Base-by-base conservation (phyloP, 2,113 vertebrate species). In the Cyphomyrus plagiostoma region DNA sequence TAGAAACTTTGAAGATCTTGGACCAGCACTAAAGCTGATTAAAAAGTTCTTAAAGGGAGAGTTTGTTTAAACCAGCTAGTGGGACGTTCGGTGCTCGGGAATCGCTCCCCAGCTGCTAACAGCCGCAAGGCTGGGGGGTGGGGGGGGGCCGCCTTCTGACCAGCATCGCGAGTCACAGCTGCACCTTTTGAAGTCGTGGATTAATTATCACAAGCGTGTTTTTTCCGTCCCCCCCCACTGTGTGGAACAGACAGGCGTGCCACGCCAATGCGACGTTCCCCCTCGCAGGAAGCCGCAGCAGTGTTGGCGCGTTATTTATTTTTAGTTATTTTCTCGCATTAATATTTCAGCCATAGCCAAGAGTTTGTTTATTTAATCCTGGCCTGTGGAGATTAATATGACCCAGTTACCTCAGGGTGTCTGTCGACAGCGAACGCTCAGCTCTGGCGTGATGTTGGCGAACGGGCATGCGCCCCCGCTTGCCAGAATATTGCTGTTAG, bases 331-430 rank as follows among this genome's bases (percentile, higher is more conserved):
- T 74, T 70, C 58, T 77, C n/a, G 11, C 88, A 89, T 89, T 89
- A 89, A 80, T 49, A 87, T 87, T 87, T 87, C 85, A 87, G 50
- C 26, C 50, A 26, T 87, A 87, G 50, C 85, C 85, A 87, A 87
- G 87, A 88, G 87, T 88, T 88, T 50, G 50, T 80, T 83, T 23
- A 17, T 88, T 91, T 86, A 89, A 74, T 90, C 88, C 66, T 35
- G 77, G 83, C 80, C 89, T 66, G 84, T 21, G 15, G 90, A 90
- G 85, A 91, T 89, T 88, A 74, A 82, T 88, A 70, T 91, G 89
- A 91, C 90, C 90, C 50, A 90, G 84, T 92, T 92, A 89, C 88
- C 77, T 88, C 74, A 45, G 77, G 89, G 39, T 77, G 17, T 11
- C 53, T 66, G 87, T 66, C 58, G 88, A 77, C 90, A 89, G 74